phyloP scores from a whole-genome alignment of 2,888 invertebrate genomes.

The Hirtodrosophila confusa region DNA sequence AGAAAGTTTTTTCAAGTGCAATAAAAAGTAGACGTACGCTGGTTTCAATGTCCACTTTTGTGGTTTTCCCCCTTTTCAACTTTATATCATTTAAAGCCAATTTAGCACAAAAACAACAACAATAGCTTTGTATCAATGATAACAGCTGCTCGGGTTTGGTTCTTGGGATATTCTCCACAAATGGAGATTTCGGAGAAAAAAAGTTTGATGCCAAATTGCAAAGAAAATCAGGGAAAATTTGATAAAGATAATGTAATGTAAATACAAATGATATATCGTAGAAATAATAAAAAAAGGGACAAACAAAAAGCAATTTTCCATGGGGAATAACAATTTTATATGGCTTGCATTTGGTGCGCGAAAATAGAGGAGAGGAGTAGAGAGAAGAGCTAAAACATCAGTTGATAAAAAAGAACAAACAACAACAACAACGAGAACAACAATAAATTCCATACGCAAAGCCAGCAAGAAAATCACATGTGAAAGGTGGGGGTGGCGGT shows the following conservation, averaged over 20 bases:
- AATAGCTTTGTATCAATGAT: conserved; percentile 10
- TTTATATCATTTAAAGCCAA: neutral
- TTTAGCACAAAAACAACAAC: conserved; percentile 1
- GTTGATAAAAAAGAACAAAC: conserved; percentile 33
- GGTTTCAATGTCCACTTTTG: neutral
- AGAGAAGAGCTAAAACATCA: conserved; percentile 18
- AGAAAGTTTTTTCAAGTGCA: too few relatives aligned
- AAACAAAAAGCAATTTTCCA: conserved; percentile 40
- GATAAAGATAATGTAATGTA: conserved; percentile 35
- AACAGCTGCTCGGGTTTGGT: conserved; percentile 1
- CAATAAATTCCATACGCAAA: conserved; percentile 39
- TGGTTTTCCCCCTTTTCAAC: conserved; percentile 4
- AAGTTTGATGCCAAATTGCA: conserved; percentile 9
- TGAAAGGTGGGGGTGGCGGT: conserved; percentile 7
- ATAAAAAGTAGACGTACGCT: too few relatives aligned
- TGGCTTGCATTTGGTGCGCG: conserved; percentile 49
- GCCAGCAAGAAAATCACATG: conserved; percentile 41
- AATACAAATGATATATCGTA: conserved; percentile 34
- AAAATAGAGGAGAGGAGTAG: conserved; percentile 2
- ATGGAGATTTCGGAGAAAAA: conserved; percentile 8
- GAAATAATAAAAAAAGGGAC: conserved; percentile 16
- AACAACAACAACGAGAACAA: conserved; percentile 18
- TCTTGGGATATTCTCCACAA: neutral
- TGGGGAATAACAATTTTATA: conserved; percentile 53
- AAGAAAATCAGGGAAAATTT: conserved; percentile 33